A percentile compares a stretch with the other conserved stretches of the same genome.
Evolutionary conservation across 2,888 invertebrate genomes (phyloP).

Genomic region (Cryptus viduatorius): DNA sequence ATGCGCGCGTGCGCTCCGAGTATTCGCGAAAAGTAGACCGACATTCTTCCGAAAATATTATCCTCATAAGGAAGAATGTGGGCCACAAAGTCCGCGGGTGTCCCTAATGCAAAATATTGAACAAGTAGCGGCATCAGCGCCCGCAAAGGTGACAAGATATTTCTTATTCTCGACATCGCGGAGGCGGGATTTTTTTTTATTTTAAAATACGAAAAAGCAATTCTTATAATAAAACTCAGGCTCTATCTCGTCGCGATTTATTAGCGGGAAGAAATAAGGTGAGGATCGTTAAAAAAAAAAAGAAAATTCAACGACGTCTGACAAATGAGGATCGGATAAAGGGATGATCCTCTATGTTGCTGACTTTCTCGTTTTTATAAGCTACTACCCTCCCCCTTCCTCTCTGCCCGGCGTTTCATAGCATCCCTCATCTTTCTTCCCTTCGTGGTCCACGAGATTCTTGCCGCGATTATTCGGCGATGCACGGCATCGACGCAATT

Average conservation of each 20-base stretch:
- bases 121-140: no score
- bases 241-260: slow-evolving; percentile 43
- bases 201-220: slow-evolving; percentile 11
- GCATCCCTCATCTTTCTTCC: slow-evolving; percentile 36
- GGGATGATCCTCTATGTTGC: slow-evolving; percentile 82
- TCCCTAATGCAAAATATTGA: no score
- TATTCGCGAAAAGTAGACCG: slow-evolving; percentile 55
- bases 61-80: not conserved
- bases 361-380: slow-evolving; percentile 83
- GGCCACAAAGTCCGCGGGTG: not conserved
- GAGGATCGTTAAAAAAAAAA: not conserved
- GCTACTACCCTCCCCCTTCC: slow-evolving; percentile 67
- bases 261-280: slow-evolving; percentile 12
- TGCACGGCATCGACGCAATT: slow-evolving; percentile 74
- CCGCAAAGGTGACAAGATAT: no score
- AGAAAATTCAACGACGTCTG: slow-evolving; percentile 74
- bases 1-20: slow-evolving; percentile 24
- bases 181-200: no score
- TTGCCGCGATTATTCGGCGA: slow-evolving; percentile 7
- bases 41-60: slow-evolving; percentile 19
- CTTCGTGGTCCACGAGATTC: not conserved
- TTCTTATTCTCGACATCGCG: no score
- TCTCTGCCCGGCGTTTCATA: slow-evolving; percentile 56
- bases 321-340: slow-evolving; percentile 84
- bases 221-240: slow-evolving; percentile 49